Conservation (phyloP, 2,888 invertebrate species). For the Sphecodes monilicornis region DNA sequence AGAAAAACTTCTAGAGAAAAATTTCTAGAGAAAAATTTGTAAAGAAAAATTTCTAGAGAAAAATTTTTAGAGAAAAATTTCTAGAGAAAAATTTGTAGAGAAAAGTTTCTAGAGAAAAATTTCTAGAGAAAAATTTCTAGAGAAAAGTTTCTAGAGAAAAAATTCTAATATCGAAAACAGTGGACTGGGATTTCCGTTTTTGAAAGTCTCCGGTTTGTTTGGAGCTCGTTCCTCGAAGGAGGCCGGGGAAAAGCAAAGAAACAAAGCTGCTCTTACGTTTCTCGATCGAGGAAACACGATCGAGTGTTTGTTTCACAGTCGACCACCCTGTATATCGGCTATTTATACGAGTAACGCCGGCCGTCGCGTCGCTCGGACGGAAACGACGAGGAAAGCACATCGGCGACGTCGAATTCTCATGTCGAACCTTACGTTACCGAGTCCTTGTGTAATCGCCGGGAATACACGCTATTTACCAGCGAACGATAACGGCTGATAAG, state of each 20-base stretch:
- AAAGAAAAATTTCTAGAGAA: too few species aligned
- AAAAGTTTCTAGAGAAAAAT: too few species aligned
- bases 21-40: too few species aligned
- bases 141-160: too few species aligned
- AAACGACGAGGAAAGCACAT: conserved; percentile 39
- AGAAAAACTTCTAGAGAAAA: too few species aligned
- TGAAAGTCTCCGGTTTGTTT: neutral
- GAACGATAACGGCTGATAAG: conserved; percentile 46
- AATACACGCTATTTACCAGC: conserved; percentile 37
- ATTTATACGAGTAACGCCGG: conserved; percentile 70
- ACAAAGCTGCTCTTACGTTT: neutral
- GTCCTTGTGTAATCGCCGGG: conserved; percentile 30
- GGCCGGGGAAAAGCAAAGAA: neutral
- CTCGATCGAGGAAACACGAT: neutral
- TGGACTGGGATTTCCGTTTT: neutral
- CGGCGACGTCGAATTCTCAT: conserved; percentile 15
- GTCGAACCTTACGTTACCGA: conserved; percentile 19
- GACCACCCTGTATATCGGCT: conserved; percentile 57
- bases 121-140: too few species aligned
- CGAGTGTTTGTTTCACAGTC: neutral
- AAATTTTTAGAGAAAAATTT: too few species aligned
- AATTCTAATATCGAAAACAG: too few species aligned
- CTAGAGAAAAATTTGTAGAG: too few species aligned
- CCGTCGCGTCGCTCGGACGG: conserved; percentile 44
- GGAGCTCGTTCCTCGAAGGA: neutral